Conservation (phyloP, 2,797 vertebrate species). For the Melanotaenia pygmaea region DNA sequence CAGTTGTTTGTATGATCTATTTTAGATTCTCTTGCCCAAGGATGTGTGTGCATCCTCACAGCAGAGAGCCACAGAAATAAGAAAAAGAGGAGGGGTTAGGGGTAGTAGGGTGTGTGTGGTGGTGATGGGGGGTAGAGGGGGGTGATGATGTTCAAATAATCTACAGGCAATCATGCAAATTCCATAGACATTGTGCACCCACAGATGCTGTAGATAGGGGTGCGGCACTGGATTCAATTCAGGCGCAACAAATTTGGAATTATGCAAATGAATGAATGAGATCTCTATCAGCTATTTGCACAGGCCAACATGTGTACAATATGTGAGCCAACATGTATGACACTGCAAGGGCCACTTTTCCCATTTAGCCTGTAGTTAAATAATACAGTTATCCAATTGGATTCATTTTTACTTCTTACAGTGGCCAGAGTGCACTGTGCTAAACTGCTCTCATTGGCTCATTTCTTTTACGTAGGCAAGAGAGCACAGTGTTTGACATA, state of each 20-base stretch:
- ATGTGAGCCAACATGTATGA: slow-evolving; percentile 44
- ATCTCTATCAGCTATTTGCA: slow-evolving; percentile 55
- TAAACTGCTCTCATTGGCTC: slow-evolving; percentile 45
- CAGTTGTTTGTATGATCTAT: slow-evolving; percentile 83
- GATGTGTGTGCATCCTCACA: slow-evolving; percentile 81
- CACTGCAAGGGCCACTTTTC: slow-evolving; percentile 39
- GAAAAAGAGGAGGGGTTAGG: slow-evolving; percentile 32
- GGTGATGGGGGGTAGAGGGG: slow-evolving; percentile 5
- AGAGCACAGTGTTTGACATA: slow-evolving; percentile 52
- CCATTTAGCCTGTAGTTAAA: slow-evolving; percentile 44
- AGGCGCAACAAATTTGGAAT: slow-evolving; percentile 75
- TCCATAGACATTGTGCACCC: slow-evolving; percentile 62
- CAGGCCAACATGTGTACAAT: slow-evolving; percentile 31
- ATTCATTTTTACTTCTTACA: slow-evolving; percentile 38
- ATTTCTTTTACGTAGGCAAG: slow-evolving; percentile 33
- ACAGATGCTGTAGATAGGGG: slow-evolving; percentile 58
- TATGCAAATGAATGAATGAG: slow-evolving; percentile 66
- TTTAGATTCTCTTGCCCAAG: slow-evolving; percentile 83
- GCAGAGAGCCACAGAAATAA: slow-evolving; percentile 73
- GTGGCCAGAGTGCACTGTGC: slow-evolving; percentile 27
- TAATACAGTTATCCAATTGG: slow-evolving; percentile 47
- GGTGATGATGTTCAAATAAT: slow-evolving; percentile 81
- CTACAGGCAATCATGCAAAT: slow-evolving; percentile 85
- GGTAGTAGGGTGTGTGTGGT: neutral
- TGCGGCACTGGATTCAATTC: slow-evolving; percentile 57